Evolutionary conservation across 2,113 vertebrate species (phyloP).

Genomic region (human (Homo sapiens)): DNA sequence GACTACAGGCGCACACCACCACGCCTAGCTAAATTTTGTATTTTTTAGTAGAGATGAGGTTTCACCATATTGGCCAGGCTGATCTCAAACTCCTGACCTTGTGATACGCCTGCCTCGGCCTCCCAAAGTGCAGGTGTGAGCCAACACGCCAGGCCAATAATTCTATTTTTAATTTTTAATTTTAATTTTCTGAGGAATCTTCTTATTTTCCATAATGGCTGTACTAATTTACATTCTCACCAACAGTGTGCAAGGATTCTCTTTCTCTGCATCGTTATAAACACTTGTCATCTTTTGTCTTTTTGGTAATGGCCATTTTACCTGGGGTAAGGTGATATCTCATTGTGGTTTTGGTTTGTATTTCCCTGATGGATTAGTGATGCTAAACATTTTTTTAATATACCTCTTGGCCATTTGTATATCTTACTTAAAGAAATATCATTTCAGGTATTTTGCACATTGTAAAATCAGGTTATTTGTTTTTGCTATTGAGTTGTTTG

Average conservation of each 20-base stretch:
- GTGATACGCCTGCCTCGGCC: too few species aligned
- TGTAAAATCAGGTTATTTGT: neutral
- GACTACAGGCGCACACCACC: too few species aligned
- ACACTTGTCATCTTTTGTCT: neutral
- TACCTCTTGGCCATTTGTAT: neutral
- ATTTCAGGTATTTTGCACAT: neutral
- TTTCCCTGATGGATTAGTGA: neutral
- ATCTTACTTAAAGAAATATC: neutral
- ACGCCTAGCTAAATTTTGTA: too few species aligned
- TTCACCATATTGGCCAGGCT: too few species aligned
- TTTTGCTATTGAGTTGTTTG: neutral
- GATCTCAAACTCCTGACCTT: too few species aligned
- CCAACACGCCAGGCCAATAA: too few species aligned
- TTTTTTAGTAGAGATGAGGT: too few species aligned
- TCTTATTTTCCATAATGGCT: neutral
- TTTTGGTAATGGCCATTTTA: neutral
- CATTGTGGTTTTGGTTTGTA: neutral
- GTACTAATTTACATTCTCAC: neutral
- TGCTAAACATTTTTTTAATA: neutral
- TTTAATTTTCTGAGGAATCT: neutral
- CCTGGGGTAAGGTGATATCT: neutral
- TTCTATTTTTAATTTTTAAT: too few species aligned
- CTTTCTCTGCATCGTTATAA: neutral
- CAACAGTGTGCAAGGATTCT: neutral
- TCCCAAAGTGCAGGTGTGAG: too few species aligned